Percentiles rank a stretch among this genome's conserved stretches.
phyloP scores from a whole-genome alignment of 2,888 invertebrate genomes.

The Ommatoiulus sabulosus region DNA sequence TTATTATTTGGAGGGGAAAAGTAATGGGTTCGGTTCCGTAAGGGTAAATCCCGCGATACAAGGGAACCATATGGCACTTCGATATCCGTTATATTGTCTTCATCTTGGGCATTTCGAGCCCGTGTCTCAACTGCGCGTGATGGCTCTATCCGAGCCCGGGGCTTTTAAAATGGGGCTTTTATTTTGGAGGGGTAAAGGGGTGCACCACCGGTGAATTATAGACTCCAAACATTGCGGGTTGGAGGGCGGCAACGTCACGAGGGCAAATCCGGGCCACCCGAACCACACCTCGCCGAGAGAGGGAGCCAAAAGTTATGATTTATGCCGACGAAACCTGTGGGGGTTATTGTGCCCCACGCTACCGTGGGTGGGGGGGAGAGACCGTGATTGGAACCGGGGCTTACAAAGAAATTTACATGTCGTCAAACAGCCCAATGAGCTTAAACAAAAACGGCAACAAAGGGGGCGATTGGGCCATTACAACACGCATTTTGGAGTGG shows the following conservation, averaged over 20 bases:
- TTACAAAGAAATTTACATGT: constrained; percentile 28
- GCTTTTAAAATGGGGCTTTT: background rate
- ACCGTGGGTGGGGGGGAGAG: background rate
- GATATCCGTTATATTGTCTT: constrained; percentile 34
- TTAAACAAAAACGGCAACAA: constrained; percentile 28
- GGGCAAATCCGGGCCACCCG: background rate
- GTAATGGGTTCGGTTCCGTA: constrained; percentile 27
- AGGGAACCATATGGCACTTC: constrained; percentile 34
- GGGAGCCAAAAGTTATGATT: background rate
- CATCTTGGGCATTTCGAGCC: background rate
- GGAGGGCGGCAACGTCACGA: background rate
- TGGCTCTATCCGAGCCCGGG: constrained; percentile 34
- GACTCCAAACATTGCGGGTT: constrained; percentile 20
- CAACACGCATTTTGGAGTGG: constrained; percentile 3
- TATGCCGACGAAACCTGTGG: background rate
- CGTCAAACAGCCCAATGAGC: constrained; percentile 28
- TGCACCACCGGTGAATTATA: constrained; percentile 9
- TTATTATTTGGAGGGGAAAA: constrained; percentile 15
- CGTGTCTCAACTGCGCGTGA: background rate
- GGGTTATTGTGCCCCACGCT: background rate
- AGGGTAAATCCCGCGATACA: background rate
- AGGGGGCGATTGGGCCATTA: constrained; percentile 28
- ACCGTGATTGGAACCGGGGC: background rate
- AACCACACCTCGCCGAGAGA: background rate
- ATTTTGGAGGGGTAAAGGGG: background rate